Evolutionary conservation across 2,888 invertebrate genomes (phyloP), one percentile per base, ranked within the genome.

Genomic region (Tenthredo mesomela): DNA sequence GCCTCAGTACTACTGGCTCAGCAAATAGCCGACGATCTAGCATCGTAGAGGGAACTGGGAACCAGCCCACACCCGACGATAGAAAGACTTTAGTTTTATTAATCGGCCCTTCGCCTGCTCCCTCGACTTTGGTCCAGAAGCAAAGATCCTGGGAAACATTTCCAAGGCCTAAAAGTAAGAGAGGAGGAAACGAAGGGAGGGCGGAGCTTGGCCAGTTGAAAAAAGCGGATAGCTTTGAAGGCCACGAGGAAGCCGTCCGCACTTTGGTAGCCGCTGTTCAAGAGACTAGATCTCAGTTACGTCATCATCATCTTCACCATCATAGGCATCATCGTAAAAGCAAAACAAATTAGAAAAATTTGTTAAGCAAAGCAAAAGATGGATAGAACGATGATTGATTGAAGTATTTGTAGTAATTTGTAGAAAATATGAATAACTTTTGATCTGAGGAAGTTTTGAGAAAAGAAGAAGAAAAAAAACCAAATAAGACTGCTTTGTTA

Each of bases 221-320:
- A 86, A 96, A 96, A 89, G 95, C 96, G 0, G 96, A 96, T 89
- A 96, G 96, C 89, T 96, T 96, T 89, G 96, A 96, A 90, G 96
- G 96, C 1, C 96, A 96, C 91, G 96, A 96, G 92, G 96, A 96
- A 89, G 95, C 96, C 1, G 96, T 96, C 1, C 94, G 95, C 86
- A 95, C 95, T 47, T 92, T 96, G 82, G 96, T 96, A 6, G 96
- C 95, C 5, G 96, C 96, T 71, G 96, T 96, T 0, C 96, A 96
- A 89, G 96, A 96, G 90, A 95, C 95, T 0, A 93, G 95, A 84
- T 94, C 95, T 88, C 95, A 95, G 89, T 89, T 92, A 29, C 91
- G 91, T 65, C 92, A 93, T 71, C 92, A 92, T 84, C 92, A 91
- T 82, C 88, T 89, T 25, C 92, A 92, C 86, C 91, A 92, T 85